Conservation (phyloP, 1,140 invertebrate species). For the Lepidotrigona ventralis region DNA sequence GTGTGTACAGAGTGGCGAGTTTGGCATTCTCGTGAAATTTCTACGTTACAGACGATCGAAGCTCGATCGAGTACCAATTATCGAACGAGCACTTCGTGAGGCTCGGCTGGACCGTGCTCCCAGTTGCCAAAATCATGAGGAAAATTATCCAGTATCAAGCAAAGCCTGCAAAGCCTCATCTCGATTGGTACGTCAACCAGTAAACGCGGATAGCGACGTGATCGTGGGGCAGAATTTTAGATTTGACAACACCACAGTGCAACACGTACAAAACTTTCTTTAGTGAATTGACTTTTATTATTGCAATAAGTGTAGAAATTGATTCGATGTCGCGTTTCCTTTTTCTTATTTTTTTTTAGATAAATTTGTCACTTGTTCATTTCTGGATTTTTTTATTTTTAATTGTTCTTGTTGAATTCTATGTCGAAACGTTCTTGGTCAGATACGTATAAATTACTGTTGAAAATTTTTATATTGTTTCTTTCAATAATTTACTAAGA, state of each 20-base stretch:
- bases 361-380: too few species aligned
- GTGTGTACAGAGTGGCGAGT: constrained; percentile 1
- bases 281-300: not conserved
- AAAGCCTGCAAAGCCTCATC: constrained; percentile 55
- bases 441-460: too few species aligned
- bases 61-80: constrained; percentile 73
- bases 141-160: constrained; percentile 58
- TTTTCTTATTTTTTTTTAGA: too few species aligned
- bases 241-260: too few species aligned
- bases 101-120: constrained; percentile 64
- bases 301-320: not conserved
- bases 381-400: too few species aligned
- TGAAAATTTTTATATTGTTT: too few species aligned
- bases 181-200: constrained; percentile 50
- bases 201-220: not conserved
- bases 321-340: too few species aligned
- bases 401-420: too few species aligned
- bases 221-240: not conserved
- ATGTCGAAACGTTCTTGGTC: too few species aligned
- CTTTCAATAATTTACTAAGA: too few species aligned
- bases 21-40: constrained; percentile 59
- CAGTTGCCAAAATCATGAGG: constrained; percentile 54
- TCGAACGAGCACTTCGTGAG: constrained; percentile 66
- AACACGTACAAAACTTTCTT: not conserved
- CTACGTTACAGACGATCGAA: constrained; percentile 61